Conservation (phyloP, 2,888 invertebrate genomes). For the Girardia tigrina region DNA sequence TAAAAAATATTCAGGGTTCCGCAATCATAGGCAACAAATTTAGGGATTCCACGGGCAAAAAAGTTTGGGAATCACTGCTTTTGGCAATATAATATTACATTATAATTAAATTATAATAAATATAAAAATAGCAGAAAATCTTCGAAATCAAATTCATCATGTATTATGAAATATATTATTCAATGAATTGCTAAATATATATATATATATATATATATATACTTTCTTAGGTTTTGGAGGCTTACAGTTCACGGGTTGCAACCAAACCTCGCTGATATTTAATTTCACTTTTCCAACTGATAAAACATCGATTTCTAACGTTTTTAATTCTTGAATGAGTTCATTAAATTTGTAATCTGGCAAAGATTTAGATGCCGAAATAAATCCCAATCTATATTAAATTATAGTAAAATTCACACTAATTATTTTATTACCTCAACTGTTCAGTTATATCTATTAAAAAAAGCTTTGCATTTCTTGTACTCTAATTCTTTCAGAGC, state of each 20-base stretch:
- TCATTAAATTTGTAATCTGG: slow-evolving; percentile 12
- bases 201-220: too few species aligned
- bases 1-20: too few species aligned
- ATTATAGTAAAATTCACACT: too few species aligned
- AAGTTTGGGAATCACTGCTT: too few species aligned
- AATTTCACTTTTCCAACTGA: background rate
- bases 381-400: slow-evolving; percentile 23
- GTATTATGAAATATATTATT: too few species aligned
- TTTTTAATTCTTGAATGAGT: background rate
- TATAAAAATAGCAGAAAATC: too few species aligned
- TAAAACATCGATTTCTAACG: background rate
- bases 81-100: too few species aligned
- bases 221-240: background rate
- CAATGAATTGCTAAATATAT: too few species aligned
- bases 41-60: too few species aligned
- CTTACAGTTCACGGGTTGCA: background rate
- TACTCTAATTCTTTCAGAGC: slow-evolving; percentile 8
- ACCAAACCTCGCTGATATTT: slow-evolving; percentile 23
- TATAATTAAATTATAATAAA: too few species aligned
- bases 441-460: slow-evolving; percentile 7
- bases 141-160: too few species aligned
- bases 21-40: too few species aligned
- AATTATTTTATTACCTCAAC: background rate
- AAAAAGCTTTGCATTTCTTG: background rate
- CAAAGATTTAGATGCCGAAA: background rate